Conservation (phyloP, 2,888 invertebrate genomes). For the Hyppa rectilinea region DNA sequence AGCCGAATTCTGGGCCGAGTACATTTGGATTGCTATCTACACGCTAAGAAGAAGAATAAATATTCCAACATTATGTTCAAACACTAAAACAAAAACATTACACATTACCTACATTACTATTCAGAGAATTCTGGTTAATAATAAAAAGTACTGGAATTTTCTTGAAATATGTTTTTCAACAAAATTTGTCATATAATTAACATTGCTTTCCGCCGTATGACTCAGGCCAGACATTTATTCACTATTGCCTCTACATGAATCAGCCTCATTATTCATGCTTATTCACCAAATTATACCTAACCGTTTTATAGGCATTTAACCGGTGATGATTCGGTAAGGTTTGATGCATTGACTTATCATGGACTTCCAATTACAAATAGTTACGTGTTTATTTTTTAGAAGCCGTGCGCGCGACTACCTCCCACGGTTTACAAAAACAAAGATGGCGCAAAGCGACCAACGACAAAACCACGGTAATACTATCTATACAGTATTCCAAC, state of each 20-base stretch:
- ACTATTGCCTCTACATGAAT: slow-evolving; percentile 22
- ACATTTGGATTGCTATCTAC: too few relatives aligned
- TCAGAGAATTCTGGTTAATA: slow-evolving; percentile 11
- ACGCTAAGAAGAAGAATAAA: too few relatives aligned
- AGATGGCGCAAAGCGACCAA: not conserved
- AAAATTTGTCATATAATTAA: too few relatives aligned
- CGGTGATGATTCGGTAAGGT: not conserved
- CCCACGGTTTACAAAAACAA: not conserved
- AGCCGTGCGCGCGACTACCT: not conserved
- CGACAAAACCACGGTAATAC: too few relatives aligned
- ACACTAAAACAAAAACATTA: too few relatives aligned
- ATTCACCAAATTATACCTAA: slow-evolving; percentile 19
- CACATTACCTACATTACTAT: too few relatives aligned
- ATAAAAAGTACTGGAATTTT: slow-evolving; percentile 25
- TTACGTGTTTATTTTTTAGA: not conserved
- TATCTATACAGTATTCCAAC: too few relatives aligned
- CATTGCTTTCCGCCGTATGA: slow-evolving; percentile 33
- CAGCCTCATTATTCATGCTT: slow-evolving; percentile 24
- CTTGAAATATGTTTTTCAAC: too few relatives aligned
- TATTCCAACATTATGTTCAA: not conserved
- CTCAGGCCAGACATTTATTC: not conserved
- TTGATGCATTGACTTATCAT: not conserved
- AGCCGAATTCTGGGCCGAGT: too few relatives aligned
- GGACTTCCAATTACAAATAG: not conserved
- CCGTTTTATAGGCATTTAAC: not conserved